Evolutionary conservation across 2,113 vertebrate genomes (phyloP).

Genomic region (Otus sunia): DNA sequence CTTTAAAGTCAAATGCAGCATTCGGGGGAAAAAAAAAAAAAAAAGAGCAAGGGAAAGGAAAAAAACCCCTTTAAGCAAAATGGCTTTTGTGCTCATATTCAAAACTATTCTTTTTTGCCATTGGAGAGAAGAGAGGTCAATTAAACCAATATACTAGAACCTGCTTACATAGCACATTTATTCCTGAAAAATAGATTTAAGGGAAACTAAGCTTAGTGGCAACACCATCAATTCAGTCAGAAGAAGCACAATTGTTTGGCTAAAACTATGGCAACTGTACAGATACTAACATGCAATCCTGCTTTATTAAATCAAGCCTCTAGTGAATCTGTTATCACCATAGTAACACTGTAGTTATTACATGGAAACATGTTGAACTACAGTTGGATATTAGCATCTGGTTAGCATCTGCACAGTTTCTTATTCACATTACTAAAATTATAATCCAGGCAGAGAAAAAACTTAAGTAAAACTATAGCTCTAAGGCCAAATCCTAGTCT

Average conservation of each 20-base stretch:
- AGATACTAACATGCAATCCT: constrained; percentile 61
- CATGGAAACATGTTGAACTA: constrained; percentile 68
- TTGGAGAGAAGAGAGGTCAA: not conserved
- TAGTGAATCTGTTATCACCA: constrained; percentile 74
- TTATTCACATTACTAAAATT: constrained; percentile 55
- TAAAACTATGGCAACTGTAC: constrained; percentile 66
- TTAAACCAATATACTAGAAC: constrained; percentile 19
- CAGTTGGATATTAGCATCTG: constrained; percentile 70
- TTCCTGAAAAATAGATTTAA: constrained; percentile 25
- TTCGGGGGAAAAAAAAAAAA: not conserved
- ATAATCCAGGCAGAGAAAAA: constrained; percentile 38
- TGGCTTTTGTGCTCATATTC: not conserved
- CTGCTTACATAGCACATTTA: constrained; percentile 45
- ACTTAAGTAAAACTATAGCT: constrained; percentile 18
- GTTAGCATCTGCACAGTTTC: constrained; percentile 67
- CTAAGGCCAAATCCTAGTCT: constrained; percentile 45
- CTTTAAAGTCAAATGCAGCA: not conserved
- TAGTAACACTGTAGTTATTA: constrained; percentile 74
- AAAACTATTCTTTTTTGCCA: not conserved
- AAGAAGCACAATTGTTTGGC: constrained; percentile 61
- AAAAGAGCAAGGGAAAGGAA: too few relatives aligned
- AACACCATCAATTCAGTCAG: constrained; percentile 43
- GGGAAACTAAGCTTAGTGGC: constrained; percentile 38
- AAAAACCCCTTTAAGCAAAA: not conserved
- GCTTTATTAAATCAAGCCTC: constrained; percentile 71